Percentiles rank a stretch among this genome's conserved stretches.
These are phyloP conservation scores for Hermaeophaga mercurialis DNA, from an alignment of 2,888 invertebrate genomes.

Conservation along the genomic window DNA sequence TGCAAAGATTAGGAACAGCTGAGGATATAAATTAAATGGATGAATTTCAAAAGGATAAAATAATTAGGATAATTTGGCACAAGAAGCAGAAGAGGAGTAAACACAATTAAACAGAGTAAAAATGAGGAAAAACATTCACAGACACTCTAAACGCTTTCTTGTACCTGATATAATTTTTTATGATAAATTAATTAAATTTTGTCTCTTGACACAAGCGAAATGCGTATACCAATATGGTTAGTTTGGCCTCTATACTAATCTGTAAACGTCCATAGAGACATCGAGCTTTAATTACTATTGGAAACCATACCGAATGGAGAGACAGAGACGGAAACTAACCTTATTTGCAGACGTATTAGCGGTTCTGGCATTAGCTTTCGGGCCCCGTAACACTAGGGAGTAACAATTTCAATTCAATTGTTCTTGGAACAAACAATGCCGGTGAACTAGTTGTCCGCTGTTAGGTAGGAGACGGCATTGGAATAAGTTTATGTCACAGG, in stretches of 20 bases:
- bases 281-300: constrained; percentile 30
- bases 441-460: constrained; percentile 34
- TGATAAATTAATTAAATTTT: no score
- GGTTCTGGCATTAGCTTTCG: constrained; percentile 27
- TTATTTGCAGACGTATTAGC: constrained; percentile 33
- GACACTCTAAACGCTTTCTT: no score
- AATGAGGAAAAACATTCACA: no score
- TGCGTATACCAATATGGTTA: no score
- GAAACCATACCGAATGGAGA: constrained; percentile 29
- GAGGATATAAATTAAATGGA: no score
- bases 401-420: constrained; percentile 36
- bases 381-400: constrained; percentile 22
- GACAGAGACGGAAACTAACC: constrained; percentile 20
- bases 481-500: constrained; percentile 3
- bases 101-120: no score
- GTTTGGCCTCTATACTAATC: constrained; percentile 7
- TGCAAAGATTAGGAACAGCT: no score
- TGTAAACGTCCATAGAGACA: constrained; percentile 11
- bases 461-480: constrained; percentile 5
- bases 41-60: no score
- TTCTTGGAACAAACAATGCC: constrained; percentile 37
- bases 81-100: no score
- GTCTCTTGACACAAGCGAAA: no score
- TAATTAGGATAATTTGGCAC: no score
- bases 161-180: no score